A percentile compares a stretch with the other conserved stretches of the same genome.
Conservation (phyloP, 2,888 invertebrate species). For the Epicampocera succincta region DNA sequence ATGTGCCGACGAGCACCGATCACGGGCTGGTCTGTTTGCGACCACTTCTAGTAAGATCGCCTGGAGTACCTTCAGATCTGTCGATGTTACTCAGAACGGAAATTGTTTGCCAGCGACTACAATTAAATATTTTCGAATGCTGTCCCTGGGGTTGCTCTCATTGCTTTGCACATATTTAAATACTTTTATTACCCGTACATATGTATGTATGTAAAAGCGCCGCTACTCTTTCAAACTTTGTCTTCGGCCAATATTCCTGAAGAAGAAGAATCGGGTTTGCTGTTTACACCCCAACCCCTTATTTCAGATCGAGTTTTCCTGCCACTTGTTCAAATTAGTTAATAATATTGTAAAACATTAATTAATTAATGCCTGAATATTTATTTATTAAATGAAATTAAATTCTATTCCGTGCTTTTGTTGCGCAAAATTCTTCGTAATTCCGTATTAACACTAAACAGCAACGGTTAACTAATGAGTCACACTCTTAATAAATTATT, state of each 20-base stretch:
- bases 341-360: constrained; percentile 47
- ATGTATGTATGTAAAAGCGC: too few species aligned
- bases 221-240: too few species aligned
- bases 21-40: constrained; percentile 8
- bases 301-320: constrained; percentile 11
- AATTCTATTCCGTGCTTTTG: constrained; percentile 4
- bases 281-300: not conserved
- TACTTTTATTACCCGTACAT: too few species aligned
- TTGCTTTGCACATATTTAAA: too few species aligned
- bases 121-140: too few species aligned
- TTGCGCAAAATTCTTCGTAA: constrained; percentile 63
- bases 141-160: too few species aligned
- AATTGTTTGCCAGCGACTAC: too few species aligned
- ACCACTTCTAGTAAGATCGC: constrained; percentile 1
- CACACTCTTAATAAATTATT: constrained; percentile 52
- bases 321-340: constrained; percentile 60
- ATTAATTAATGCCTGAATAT: constrained; percentile 55
- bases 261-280: too few species aligned
- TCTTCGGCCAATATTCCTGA: too few species aligned
- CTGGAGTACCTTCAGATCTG: too few species aligned
- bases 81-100: too few species aligned
- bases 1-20: not conserved
- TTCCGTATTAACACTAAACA: constrained; percentile 53
- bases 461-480: constrained; percentile 39
- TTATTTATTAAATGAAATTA: constrained; percentile 36